Percentiles rank a stretch among this genome's conserved stretches.
These are phyloP conservation scores for Noctua janthe DNA, from an alignment of 2,888 invertebrate species.

Conservation along the genomic window DNA sequence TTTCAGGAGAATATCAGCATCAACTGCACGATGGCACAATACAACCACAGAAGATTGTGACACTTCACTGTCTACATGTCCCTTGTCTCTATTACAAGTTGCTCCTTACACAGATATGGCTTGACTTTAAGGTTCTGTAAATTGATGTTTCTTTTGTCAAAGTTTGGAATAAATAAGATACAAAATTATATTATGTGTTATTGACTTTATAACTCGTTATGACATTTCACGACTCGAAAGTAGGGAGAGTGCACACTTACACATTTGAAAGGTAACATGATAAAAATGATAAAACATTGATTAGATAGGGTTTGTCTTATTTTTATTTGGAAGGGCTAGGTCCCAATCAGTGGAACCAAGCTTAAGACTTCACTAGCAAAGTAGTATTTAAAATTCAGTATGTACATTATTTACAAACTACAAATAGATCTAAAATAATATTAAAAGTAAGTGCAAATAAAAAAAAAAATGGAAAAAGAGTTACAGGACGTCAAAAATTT, in stretches of 20 bases:
- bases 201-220: background rate
- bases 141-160: background rate
- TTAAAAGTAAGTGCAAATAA: too few species aligned
- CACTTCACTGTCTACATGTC: constrained; percentile 47
- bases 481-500: too few species aligned
- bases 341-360: background rate
- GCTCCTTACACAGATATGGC: constrained; percentile 57
- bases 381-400: background rate
- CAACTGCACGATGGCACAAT: constrained; percentile 58
- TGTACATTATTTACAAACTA: background rate
- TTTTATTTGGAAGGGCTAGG: background rate
- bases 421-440: too few species aligned
- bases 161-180: background rate
- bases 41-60: constrained; percentile 44
- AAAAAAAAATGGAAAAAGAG: too few species aligned
- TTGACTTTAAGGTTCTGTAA: background rate
- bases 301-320: background rate
- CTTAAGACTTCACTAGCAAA: background rate
- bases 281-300: background rate
- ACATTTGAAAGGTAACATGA: background rate
- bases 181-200: background rate
- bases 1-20: constrained; percentile 54
- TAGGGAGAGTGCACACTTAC: background rate
- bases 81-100: constrained; percentile 54
- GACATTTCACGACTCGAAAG: background rate